These are phyloP conservation scores for Manis javanica DNA, from an alignment of 2,797 vertebrate species.

Conservation along the genomic window DNA sequence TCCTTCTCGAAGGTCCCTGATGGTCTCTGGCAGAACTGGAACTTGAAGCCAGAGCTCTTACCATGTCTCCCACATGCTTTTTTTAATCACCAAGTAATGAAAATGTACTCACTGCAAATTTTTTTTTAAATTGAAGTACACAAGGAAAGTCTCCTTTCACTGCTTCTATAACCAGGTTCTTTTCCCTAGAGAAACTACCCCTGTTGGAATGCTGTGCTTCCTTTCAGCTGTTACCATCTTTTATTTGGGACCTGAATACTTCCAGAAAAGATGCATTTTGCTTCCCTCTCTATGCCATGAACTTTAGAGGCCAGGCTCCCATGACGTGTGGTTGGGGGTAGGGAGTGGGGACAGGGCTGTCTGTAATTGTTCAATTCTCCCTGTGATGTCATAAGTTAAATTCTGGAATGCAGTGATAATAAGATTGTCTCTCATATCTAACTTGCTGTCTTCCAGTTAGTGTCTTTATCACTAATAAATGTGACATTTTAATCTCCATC, in stretches of 20 bases:
- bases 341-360: too few relatives aligned
- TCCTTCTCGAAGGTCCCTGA: not conserved
- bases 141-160: not conserved
- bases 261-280: not conserved
- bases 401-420: not conserved
- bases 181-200: not conserved
- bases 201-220: not conserved
- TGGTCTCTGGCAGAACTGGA: not conserved
- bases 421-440: not conserved
- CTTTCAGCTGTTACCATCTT: not conserved
- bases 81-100: not conserved
- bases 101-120: not conserved
- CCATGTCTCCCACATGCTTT: not conserved
- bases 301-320: not conserved
- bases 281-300: not conserved
- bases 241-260: not conserved
- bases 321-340: not conserved
- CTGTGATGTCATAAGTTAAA: not conserved
- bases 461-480: not conserved
- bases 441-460: not conserved
- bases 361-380: not conserved
- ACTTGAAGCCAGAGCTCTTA: not conserved
- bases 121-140: not conserved
- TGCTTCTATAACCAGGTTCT: not conserved
- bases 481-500: not conserved